Conservation (phyloP, 2,888 invertebrate genomes). For the Cataglyphis livida region DNA sequence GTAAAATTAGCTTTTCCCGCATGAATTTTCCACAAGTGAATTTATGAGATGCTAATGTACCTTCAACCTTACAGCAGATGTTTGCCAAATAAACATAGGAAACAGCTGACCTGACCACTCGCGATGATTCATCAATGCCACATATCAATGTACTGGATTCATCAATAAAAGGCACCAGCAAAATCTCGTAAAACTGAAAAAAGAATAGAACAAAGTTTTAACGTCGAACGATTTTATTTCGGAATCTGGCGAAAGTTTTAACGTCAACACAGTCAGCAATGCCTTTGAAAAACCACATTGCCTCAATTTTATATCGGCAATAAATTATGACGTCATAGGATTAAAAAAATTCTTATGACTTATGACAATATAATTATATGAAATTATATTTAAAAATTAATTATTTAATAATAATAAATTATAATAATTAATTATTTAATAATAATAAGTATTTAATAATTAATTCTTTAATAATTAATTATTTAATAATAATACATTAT, state of each 20-base stretch:
- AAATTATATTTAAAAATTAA: background rate
- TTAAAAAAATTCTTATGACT: background rate
- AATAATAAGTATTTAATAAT: too few species aligned
- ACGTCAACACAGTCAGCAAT: background rate
- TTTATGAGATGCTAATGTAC: conserved; percentile 37
- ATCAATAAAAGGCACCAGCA: conserved; percentile 33
- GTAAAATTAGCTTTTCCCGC: conserved; percentile 28
- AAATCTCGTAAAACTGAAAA: conserved; percentile 34
- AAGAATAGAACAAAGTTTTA: conserved; percentile 20
- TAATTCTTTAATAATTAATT: too few species aligned
- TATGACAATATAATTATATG: background rate
- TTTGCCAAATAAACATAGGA: conserved; percentile 27
- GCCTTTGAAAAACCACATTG: conserved; percentile 10
- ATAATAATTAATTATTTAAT: too few species aligned
- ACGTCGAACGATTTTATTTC: conserved; percentile 31
- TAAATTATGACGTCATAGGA: background rate
- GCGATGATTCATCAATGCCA: conserved; percentile 33
- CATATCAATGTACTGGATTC: conserved; percentile 18
- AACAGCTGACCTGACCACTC: conserved; percentile 6
- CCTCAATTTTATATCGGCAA: conserved; percentile 1
- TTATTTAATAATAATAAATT: too few species aligned
- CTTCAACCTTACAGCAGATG: conserved; percentile 15
- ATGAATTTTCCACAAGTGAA: conserved; percentile 4
- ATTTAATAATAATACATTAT: too few species aligned
- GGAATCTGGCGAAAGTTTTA: conserved; percentile 17